Conservation (phyloP, 2,888 invertebrate species). For the Acanthoscelides obtectus region DNA sequence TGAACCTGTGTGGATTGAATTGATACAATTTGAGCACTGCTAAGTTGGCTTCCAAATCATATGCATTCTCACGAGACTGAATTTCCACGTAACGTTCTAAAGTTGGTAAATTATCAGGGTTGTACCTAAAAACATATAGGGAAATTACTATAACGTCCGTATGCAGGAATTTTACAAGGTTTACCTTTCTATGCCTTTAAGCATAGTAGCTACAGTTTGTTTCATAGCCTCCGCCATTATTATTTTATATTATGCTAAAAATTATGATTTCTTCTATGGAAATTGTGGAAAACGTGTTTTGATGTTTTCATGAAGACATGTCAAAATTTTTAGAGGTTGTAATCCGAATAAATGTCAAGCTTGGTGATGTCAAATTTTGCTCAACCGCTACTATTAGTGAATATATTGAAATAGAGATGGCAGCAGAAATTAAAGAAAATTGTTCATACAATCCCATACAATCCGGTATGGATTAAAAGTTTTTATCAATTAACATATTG, state of each 20-base stretch:
- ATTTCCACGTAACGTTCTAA: slow-evolving; percentile 90
- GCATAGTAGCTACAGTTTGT: slow-evolving; percentile 78
- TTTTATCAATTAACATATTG: too few species aligned
- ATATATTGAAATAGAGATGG: too few species aligned
- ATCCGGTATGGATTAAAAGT: too few species aligned
- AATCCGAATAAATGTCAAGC: too few species aligned
- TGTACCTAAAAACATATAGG: slow-evolving; percentile 69
- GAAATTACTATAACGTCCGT: too few species aligned
- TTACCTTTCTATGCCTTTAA: slow-evolving; percentile 91
- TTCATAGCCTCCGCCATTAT: slow-evolving; percentile 78
- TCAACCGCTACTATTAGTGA: too few species aligned
- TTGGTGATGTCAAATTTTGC: too few species aligned
- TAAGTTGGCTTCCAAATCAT: slow-evolving; percentile 95
- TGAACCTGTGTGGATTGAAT: slow-evolving; percentile 85
- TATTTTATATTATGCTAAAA: not conserved
- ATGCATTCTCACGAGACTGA: slow-evolving; percentile 89
- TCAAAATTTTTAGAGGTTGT: not conserved
- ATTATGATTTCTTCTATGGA: not conserved
- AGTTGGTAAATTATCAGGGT: slow-evolving; percentile 88
- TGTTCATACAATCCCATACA: too few species aligned
- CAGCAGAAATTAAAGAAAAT: too few species aligned
- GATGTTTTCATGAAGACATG: not conserved
- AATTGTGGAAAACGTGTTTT: not conserved
- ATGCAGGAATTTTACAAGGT: not conserved
- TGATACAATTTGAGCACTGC: slow-evolving; percentile 96